Base-by-base conservation (phyloP, 2,888 invertebrate genomes). In the Kryphioiulus occultus region DNA sequence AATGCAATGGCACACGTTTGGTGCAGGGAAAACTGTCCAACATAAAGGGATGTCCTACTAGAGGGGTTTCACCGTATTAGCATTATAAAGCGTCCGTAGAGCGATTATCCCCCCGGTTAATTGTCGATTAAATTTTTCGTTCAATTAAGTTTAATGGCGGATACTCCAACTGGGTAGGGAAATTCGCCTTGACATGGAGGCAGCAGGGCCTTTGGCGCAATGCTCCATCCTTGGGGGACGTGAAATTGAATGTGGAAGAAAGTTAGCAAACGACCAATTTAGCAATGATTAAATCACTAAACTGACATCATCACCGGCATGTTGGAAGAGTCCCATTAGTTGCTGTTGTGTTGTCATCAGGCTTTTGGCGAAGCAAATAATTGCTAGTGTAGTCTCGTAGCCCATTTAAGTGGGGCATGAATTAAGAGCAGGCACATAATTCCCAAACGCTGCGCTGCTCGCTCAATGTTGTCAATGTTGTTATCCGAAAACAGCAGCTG, bases 201-300 rank as follows among this genome's bases (percentile, higher is more conserved):
- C 9, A 39, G 9, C 5, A 9, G 39, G 9, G 3, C 10, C 12
- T 12, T 12, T 26, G 26, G 68, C 26, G n/a, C 12, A 5, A 15
- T 22, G 22, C 68, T 12, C 26, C 26, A 7, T 15, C 26, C 26
- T n/a, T 68, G 12, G 26, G 68, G 68, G 3, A 26, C 68, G 26
- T 68, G n/a, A 68, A 68, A 68, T 68, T 68, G 68, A 68, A 68
- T 68, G 26, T 68, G 68, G 68, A 68, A 68, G 68, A n/a, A 68
- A 68, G 68, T 68, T 68, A 68, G 68, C 68, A 68, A 68, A 68
- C 68, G 68, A 68, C 68, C 26, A 68, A 68, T 26, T 68, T 68
- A 68, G 68, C 68, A 26, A 68, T 68, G 68, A 68, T 68, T 26
- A 68, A 68, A 68, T 68, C 68, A 68, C 68, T 68, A 68, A 68